Base-by-base conservation (phyloP, 1,140 invertebrate species). In the Aphaenogaster floridana region DNA sequence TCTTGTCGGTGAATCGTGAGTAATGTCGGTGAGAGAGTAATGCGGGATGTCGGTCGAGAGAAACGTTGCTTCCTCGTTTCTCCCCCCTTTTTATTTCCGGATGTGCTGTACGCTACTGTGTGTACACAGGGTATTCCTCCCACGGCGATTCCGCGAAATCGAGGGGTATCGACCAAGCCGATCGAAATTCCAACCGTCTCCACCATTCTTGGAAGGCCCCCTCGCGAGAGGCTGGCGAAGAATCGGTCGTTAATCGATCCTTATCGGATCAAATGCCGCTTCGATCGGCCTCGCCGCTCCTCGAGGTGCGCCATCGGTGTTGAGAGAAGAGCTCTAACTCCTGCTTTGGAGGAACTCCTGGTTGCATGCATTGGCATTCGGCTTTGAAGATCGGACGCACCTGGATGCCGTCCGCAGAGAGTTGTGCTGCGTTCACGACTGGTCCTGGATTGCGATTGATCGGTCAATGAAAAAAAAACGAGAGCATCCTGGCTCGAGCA, bases 391-490 rank as follows among this genome's bases (percentile, higher is more conserved):
- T 50, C 45, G 39, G 78, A 52, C n/a, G 61, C 48, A 42, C 6
- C 39, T 63, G 59, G 78, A 52, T 69, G 66, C 64, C 59, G 61
- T 50, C 28, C 59, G 76, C 45, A 68, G 64, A 68, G 71, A 42
- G 13, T n/a, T n/a, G 34, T 48, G 63, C 48, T 54, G 78, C 64
- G 61, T 68, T 68, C 42, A 68, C 63, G 78, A 84, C 69, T 84
- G 80, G 39, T 83, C 42, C 80, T 72, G 42, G 42, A 77, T 45
- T 76, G 61, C 69, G 59, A 69, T 17, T 80, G 87, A 54, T 87
- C 71, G 83, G 28, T 76, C 52, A 28, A 84, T 48, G 74, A 78
- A 86, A 86, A 89, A 68, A 78, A 86, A 86, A 89, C 79, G 88
- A 78, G 77, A 86, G 83, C 66, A 77, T 86, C 54, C 42, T 68